phyloP scores from a whole-genome alignment of 2,113 vertebrate species.

The Hucho hucho region DNA sequence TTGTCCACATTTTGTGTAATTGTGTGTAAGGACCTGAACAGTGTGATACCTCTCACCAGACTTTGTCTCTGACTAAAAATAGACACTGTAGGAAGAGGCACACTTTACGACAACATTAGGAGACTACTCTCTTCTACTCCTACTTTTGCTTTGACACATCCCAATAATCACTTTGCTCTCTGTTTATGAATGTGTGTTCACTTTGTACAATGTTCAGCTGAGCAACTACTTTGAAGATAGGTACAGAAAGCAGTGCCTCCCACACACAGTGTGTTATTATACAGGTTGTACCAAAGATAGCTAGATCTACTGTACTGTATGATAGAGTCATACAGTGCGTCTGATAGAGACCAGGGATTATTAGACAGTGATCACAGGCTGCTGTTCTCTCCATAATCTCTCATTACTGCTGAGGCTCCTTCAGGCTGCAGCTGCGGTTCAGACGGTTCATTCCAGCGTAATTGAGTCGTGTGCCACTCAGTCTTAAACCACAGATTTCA shows the following conservation, averaged over 20 bases:
- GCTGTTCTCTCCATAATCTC: constrained; percentile 51
- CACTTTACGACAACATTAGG: constrained; percentile 32
- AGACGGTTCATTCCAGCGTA: constrained; percentile 50
- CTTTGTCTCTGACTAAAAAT: constrained; percentile 14
- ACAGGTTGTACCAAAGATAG: constrained; percentile 10
- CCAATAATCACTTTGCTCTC: constrained; percentile 12
- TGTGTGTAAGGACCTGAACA: neutral
- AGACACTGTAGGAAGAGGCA: constrained; percentile 1
- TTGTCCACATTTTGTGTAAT: neutral
- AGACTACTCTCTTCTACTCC: constrained; percentile 14
- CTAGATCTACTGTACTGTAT: constrained; percentile 36
- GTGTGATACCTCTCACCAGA: constrained; percentile 3
- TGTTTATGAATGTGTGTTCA: constrained; percentile 35
- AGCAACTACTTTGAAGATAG: constrained; percentile 37
- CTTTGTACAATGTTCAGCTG: constrained; percentile 29
- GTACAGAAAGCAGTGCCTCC: neutral
- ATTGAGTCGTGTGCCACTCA: constrained; percentile 52
- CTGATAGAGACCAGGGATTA: constrained; percentile 45
- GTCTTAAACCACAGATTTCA: constrained; percentile 21
- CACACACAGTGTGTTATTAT: constrained; percentile 4
- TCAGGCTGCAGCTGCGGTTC: constrained; percentile 44
- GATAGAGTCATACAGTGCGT: neutral
- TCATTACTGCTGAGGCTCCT: constrained; percentile 42
- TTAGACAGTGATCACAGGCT: constrained; percentile 51
- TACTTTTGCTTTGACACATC: neutral